Evolutionary conservation across 2,113 vertebrate species (phyloP), one percentile per base, ranked within the genome.

Genomic region (Fulmarus glacialis): DNA sequence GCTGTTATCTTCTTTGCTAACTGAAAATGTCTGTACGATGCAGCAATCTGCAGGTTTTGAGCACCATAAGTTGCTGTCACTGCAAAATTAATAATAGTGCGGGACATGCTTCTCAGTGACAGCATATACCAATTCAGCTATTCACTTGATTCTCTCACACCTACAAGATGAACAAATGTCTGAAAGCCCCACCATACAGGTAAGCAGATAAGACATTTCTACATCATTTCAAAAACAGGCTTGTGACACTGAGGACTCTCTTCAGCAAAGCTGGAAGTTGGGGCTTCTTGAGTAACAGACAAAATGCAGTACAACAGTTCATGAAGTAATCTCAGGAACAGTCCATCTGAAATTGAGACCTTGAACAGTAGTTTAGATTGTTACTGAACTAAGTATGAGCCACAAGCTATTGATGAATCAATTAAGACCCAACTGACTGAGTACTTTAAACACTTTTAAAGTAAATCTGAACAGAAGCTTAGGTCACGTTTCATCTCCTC

Each of bases 341-440:
- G 42, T 40, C 29, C 20, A 17, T 60, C 16, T 73, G 68, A 84
- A 82, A 82, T 91, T 70, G 59, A 91, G n/a, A 89, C 83, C 29
- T 75, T 81, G 60, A 89, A 64, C 22, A n/a, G n/a, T n/a, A n/a
- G n/a, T n/a, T n/a, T n/a, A n/a, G 9, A 36, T 70, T 72, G 45
- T 32, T 90, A 42, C 30, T 88, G 58, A 95, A 74, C 38, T 77
- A 90, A 94, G 20, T 75, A 92, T 21, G 17, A 91, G 43, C 63
- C 63, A 94, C 45, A 79, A 89, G 58, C 22, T 96, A 88, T 63
- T 90, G 87, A 96, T 71, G 29, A 94, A 87, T 58, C 87, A 82
- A 73, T 93, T 94, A 88, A 89, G 95, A 82, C 24, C 32, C 18
- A 73, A 40, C 62, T 60, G 62, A 40, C 29, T 82, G 70, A 82